Percentiles rank a stretch among this genome's conserved stretches.
Conservation (phyloP, 2,113 vertebrate genomes). For the Toxostoma redivivum region DNA sequence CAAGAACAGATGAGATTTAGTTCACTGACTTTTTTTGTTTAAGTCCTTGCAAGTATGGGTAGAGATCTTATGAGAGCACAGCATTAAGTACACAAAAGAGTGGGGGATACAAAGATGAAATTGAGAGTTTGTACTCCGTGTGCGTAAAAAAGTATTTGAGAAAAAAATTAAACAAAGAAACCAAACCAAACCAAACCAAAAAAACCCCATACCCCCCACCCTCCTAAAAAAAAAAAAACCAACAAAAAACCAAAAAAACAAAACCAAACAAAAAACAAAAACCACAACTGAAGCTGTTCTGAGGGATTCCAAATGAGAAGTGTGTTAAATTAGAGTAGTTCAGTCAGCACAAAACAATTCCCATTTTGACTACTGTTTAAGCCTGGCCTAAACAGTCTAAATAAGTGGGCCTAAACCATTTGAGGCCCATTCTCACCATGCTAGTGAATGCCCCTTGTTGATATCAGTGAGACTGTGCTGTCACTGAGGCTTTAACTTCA, state of each 20-base stretch:
- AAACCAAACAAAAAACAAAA: too few species aligned
- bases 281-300: neutral
- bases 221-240: neutral
- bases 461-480: neutral
- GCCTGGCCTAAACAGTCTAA: neutral
- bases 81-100: neutral
- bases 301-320: conserved; percentile 1
- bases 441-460: neutral
- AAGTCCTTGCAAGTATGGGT: neutral
- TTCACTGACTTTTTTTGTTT: neutral
- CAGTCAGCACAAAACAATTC: neutral
- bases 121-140: neutral
- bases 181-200: neutral
- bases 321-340: neutral
- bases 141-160: neutral
- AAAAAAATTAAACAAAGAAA: neutral
- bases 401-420: neutral
- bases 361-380: neutral
- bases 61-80: neutral
- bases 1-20: neutral
- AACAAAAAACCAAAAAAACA: neutral
- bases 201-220: too few species aligned
- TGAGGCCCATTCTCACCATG: neutral
- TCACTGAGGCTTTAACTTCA: neutral
- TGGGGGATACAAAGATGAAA: conserved; percentile 27